Conservation (phyloP, 2,113 vertebrate genomes). For the Herpailurus yagouaroundi region DNA sequence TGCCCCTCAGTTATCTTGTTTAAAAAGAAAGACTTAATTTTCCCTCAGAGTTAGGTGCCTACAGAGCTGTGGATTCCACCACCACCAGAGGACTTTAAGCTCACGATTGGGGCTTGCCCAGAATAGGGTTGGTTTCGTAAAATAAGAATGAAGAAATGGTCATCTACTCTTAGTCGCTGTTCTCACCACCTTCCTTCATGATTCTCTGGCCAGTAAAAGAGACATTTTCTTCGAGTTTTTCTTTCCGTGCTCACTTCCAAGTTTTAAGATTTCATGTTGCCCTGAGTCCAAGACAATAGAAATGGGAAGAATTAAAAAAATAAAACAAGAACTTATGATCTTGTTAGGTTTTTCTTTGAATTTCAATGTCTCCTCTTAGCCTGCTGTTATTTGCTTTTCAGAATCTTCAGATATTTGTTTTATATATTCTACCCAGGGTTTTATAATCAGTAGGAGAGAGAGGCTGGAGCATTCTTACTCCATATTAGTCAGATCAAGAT, state of each 20-base stretch:
- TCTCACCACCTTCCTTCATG: background rate
- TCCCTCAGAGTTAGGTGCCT: background rate
- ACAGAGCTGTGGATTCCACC: background rate
- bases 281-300: background rate
- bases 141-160: background rate
- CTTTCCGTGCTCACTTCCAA: background rate
- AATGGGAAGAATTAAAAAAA: background rate
- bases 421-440: background rate
- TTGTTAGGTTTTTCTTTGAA: background rate
- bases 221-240: background rate
- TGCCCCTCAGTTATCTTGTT: no score
- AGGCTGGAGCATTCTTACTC: background rate
- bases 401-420: background rate
- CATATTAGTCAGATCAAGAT: background rate
- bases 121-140: background rate
- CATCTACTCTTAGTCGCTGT: background rate
- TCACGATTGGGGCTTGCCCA: rapidly evolving
- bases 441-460: background rate
- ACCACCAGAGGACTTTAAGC: background rate
- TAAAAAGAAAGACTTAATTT: background rate
- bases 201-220: background rate
- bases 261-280: background rate
- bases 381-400: background rate
- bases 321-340: background rate
- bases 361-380: background rate